Percentiles rank a stretch among this genome's conserved stretches.
Evolutionary conservation across 2,888 invertebrate genomes (phyloP).

Genomic region (Synergus gifuensis): DNA sequence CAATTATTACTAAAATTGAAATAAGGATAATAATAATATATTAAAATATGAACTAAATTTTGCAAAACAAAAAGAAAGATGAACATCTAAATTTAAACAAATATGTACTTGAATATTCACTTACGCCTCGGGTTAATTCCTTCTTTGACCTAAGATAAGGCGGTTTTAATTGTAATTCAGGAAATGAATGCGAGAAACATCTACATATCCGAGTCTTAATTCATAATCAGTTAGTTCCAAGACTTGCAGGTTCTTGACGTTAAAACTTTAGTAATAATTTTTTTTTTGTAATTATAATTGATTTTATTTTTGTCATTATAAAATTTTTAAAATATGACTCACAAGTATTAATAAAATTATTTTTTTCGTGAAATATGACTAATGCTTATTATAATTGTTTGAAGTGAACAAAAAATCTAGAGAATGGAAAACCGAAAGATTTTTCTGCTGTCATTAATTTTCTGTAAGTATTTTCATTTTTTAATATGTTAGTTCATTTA

Average conservation of each 20-base stretch:
- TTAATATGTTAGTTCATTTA: too few relatives aligned
- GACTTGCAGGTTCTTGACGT: not conserved
- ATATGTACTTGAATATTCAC: not conserved
- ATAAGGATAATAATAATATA: too few relatives aligned
- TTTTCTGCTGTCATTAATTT: not conserved
- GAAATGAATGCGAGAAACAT: conserved; percentile 13
- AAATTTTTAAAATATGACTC: not conserved
- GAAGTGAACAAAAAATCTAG: not conserved
- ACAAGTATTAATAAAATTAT: not conserved
- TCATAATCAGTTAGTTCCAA: conserved; percentile 4
- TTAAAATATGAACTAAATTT: not conserved
- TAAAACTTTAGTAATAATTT: not conserved
- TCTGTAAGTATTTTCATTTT: not conserved
- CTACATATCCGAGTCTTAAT: not conserved
- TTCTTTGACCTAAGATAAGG: conserved; percentile 33
- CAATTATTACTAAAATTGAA: too few relatives aligned
- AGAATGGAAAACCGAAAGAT: not conserved
- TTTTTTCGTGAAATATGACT: not conserved
- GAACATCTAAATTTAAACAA: too few relatives aligned
- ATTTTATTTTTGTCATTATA: not conserved
- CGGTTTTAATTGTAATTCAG: conserved; percentile 1
- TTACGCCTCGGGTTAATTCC: not conserved
- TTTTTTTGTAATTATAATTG: not conserved
- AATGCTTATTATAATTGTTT: not conserved
- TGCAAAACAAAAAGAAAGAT: not conserved